A percentile compares a stretch with the other conserved stretches of the same genome.
phyloP scores from a whole-genome alignment of 2,113 vertebrate genomes.

The Lagopus leucura region DNA sequence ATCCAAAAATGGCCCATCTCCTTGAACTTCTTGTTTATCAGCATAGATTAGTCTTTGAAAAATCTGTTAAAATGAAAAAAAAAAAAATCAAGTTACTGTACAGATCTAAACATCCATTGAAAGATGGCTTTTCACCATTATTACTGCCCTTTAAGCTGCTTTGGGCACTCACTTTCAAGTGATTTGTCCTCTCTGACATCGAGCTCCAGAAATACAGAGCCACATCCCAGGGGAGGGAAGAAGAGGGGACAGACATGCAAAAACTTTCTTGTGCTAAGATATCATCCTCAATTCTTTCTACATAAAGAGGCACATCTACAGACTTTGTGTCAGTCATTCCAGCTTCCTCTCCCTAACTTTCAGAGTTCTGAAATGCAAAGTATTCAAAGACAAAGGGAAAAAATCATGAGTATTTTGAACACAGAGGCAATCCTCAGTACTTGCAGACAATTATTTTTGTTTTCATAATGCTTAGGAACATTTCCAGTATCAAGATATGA shows the following conservation, averaged over 20 bases:
- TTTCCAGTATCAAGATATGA: neutral
- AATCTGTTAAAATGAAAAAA: slow-evolving; percentile 81
- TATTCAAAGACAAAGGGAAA: neutral
- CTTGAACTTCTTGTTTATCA: slow-evolving; percentile 97
- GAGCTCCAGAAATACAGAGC: neutral
- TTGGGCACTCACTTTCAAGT: neutral
- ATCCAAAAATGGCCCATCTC: slow-evolving; percentile 94
- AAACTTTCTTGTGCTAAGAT: neutral
- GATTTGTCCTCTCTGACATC: neutral
- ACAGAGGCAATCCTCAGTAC: neutral
- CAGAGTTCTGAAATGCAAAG: neutral
- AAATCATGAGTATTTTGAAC: neutral
- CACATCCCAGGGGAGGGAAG: neutral
- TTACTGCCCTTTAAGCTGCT: neutral
- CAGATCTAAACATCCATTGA: neutral
- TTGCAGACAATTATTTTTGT: neutral
- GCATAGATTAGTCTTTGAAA: slow-evolving; percentile 97
- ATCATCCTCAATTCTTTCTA: neutral
- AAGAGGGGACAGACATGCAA: neutral
- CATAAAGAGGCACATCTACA: neutral
- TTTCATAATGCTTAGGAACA: neutral
- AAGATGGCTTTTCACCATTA: neutral
- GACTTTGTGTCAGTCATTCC: neutral
- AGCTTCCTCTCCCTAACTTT: neutral
- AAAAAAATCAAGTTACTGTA: neutral